Conservation (phyloP, 2,888 invertebrate genomes). For the Agonopterix heracliana region DNA sequence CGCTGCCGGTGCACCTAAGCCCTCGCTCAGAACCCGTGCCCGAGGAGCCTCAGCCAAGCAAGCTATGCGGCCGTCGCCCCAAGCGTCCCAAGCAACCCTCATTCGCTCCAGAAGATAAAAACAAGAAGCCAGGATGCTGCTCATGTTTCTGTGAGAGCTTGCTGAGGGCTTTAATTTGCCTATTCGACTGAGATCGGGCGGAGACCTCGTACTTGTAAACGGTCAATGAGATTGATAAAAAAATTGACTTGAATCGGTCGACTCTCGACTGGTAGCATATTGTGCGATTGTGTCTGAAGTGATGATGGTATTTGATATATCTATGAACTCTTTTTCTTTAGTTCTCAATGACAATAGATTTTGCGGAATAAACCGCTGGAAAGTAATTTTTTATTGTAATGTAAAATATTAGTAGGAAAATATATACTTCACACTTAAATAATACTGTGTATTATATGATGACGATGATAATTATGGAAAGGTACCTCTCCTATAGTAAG, state of each 20-base stretch:
- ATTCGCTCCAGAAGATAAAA: slow-evolving; percentile 56
- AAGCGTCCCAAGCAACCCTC: slow-evolving; percentile 60
- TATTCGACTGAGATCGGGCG: slow-evolving; percentile 64
- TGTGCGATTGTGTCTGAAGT: neutral
- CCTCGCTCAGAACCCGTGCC: slow-evolving; percentile 50
- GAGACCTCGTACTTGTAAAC: slow-evolving; percentile 11
- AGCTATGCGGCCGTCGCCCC: slow-evolving; percentile 49
- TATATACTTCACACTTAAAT: slow-evolving; percentile 1
- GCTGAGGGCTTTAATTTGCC: slow-evolving; percentile 67
- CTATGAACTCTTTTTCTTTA: no score
- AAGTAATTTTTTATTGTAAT: neutral
- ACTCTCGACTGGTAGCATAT: neutral
- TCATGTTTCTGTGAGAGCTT: slow-evolving; percentile 70
- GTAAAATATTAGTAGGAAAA: slow-evolving; percentile 5
- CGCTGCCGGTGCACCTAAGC: slow-evolving; percentile 62
- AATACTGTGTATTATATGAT: slow-evolving; percentile 10
- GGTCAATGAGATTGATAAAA: slow-evolving; percentile 4
- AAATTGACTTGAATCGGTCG: neutral
- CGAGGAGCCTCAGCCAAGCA: slow-evolving; percentile 50
- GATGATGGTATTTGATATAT: neutral
- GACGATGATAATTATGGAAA: slow-evolving; percentile 6
- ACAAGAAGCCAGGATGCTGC: slow-evolving; percentile 59
- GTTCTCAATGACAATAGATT: neutral
- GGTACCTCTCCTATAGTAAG: slow-evolving; percentile 5
- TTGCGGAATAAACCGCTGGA: neutral